Conservation (phyloP, 1,140 invertebrate genomes). For the Oreohelix idahoensis region DNA sequence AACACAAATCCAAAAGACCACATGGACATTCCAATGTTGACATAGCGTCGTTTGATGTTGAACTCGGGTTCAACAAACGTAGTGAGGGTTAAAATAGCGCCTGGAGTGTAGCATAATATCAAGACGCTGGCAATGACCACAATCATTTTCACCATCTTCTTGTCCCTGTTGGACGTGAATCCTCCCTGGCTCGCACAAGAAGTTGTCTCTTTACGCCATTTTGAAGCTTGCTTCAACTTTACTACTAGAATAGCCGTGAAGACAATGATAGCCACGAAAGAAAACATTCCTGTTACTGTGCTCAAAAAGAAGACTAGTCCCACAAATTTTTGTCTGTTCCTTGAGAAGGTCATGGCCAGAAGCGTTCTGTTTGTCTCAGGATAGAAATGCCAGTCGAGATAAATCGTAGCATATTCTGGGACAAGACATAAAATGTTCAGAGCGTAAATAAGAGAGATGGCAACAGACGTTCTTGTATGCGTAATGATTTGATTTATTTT, state of each 20-base stretch:
- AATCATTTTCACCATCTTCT: not conserved
- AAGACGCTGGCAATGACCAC: not conserved
- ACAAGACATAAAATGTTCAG: not conserved
- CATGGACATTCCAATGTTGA: not conserved
- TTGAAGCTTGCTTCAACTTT: not conserved
- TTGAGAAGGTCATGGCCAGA: not conserved
- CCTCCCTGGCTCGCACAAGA: too few relatives aligned
- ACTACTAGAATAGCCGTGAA: not conserved
- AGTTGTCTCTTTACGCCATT: constrained; percentile 2
- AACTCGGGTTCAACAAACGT: not conserved
- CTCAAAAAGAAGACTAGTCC: too few relatives aligned
- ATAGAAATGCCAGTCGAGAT: constrained; percentile 3
- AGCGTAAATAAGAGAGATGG: not conserved
- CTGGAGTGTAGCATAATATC: constrained; percentile 15
- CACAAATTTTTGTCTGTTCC: not conserved
- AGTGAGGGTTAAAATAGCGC: not conserved
- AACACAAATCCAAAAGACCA: not conserved
- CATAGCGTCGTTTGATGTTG: not conserved
- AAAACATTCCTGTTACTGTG: not conserved
- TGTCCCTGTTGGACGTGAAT: not conserved
- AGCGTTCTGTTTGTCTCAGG: not conserved
- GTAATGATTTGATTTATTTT: constrained; percentile 28
- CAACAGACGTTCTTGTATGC: not conserved
- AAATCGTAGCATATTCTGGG: not conserved
- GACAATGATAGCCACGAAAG: not conserved